Evolutionary conservation across 64 coral and sea anemone species (phyloP), one percentile per base, ranked within the genome.

Genomic region (Stichodactyla helianthus): DNA sequence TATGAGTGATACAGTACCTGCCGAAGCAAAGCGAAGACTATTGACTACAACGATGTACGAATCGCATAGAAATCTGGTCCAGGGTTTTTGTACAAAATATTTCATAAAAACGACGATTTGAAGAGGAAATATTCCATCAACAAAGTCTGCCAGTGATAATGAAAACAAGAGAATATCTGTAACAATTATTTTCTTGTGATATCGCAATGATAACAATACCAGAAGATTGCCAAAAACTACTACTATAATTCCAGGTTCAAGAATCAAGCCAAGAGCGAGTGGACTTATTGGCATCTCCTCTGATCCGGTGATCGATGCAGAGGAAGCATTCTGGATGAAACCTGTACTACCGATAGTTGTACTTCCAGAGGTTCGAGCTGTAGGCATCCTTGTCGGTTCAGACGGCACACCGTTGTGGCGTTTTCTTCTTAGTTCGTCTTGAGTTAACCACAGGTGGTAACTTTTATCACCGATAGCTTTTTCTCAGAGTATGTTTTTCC

Each of bases 91-190:
- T 11, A 90, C 79, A 54, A 95, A 93, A 56, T 99, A 94, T 60
- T 90, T 94, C 77, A 90, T 94, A 53, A 93, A 84, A 54, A 89
- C 92, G 56, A 99, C 61, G 23, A 99, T 82, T 58, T 99, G 90
- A 18, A 99, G 61, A 26, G 90, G 90, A 10, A 88, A 55, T 16
- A 88, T 70, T 15, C 83, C 91, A n/a, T 99, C 88, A 63, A 95
- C 81, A 83, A 99, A 85, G 85, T 99, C 96, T 7, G 96, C 93
- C 53, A 90, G 14, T 15, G 96, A 92, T 19, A 99, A 87, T 6
- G 96, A 99, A 14, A 94, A 77, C 20, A 99, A 56, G 15, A 99
- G 23, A 13, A 99, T 84, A 52, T 99, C 96, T 0, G 93, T 84
- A 18, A 94, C 70, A 52, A 92, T 99, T 55, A 89, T 85, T 50